These are phyloP conservation scores for Simalia tracyae DNA, from an alignment of 2,797 vertebrate species.

Conservation along the genomic window DNA sequence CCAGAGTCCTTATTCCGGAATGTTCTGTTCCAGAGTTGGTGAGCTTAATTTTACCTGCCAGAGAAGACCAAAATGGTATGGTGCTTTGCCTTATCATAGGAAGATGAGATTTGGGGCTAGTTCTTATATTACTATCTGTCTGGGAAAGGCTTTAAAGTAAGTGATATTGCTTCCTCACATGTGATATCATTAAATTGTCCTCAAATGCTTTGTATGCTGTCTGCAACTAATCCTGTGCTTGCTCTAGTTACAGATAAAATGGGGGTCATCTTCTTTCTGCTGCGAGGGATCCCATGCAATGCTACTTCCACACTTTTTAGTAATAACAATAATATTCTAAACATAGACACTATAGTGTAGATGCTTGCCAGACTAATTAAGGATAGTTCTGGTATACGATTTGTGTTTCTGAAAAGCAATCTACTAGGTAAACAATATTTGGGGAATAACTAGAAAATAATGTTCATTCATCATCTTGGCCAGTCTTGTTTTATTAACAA, in stretches of 20 bases:
- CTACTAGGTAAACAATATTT: constrained; percentile 43
- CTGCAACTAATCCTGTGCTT: no score
- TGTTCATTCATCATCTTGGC: constrained; percentile 28
- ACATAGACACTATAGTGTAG: not conserved
- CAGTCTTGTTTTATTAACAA: constrained; percentile 7
- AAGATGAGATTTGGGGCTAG: not conserved
- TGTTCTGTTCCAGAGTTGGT: not conserved
- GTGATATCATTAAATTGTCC: not conserved
- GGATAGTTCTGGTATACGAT: not conserved
- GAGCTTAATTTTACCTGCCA: not conserved
- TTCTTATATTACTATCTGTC: not conserved
- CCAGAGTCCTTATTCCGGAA: not conserved
- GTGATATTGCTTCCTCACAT: not conserved
- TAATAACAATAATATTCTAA: not conserved
- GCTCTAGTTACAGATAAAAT: no score
- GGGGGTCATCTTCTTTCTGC: no score
- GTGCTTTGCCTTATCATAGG: not conserved
- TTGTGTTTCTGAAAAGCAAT: constrained; percentile 20
- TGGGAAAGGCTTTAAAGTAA: not conserved
- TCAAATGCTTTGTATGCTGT: not conserved
- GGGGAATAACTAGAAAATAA: constrained; percentile 8
- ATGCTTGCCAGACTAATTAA: not conserved
- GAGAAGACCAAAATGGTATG: not conserved
- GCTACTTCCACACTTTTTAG: no score
- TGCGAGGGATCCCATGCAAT: no score